Base-by-base conservation (phyloP, 2,888 invertebrate species). In the Bibio marci region DNA sequence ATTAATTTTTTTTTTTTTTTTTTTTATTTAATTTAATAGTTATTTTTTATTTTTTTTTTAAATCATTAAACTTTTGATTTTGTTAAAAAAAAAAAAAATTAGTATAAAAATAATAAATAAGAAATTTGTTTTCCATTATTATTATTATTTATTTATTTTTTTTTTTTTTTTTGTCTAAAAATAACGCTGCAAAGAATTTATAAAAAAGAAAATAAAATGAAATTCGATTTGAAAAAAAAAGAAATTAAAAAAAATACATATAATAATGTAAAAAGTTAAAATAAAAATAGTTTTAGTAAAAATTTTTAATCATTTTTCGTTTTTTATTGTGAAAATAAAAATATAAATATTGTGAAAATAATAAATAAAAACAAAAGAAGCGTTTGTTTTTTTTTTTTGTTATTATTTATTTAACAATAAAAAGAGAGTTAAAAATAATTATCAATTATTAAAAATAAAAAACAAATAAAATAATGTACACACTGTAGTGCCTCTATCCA, bases 401-500 rank as follows among this genome's bases (percentile, higher is more conserved):
- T n/a, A n/a, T n/a, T n/a, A n/a, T n/a, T n/a, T n/a, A n/a, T n/a
- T n/a, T n/a, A n/a, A n/a, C n/a, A n/a, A n/a, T n/a, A n/a, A n/a
- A n/a, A n/a, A n/a, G n/a, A n/a, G n/a, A n/a, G n/a, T n/a, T n/a
- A n/a, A n/a, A n/a, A n/a, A n/a, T n/a, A n/a, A n/a, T n/a, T n/a
- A n/a, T n/a, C n/a, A 17, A 43, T 19, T 30, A 17, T 25, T 39
- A 41, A 45, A 44, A 43, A 42, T 44, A 32, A 42, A 30, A 45
- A 41, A 37, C 44, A 42, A 44, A 44, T 45, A 46, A 45, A 18
- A 38, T 33, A n/a, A 33, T 30, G 19, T 46, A 51, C 51, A 51
- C 51, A 51, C 51, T 51, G 50, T 51, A 51, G 51, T 51, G 51
- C 51, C 51, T 22, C 22, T 51, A 50, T 35, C 48, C 46, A 45